These are phyloP conservation scores for Spisula subtruncata DNA, from an alignment of 2,888 invertebrate genomes.

Conservation along the genomic window DNA sequence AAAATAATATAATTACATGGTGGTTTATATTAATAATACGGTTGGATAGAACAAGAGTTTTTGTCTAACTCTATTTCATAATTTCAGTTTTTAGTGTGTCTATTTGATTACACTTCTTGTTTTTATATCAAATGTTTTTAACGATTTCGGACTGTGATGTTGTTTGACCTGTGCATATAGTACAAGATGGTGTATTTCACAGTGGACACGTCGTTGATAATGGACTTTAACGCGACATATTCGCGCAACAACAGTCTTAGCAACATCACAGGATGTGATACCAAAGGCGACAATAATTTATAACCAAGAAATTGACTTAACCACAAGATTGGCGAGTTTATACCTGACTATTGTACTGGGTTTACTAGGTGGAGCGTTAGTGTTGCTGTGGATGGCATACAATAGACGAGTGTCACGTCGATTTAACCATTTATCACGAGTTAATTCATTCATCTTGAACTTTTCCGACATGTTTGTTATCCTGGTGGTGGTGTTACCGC, in stretches of 20 bases:
- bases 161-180: background rate
- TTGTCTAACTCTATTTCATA: no score
- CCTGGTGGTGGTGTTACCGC: constrained; percentile 83
- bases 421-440: constrained; percentile 83
- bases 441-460: constrained; percentile 86
- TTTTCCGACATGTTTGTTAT: constrained; percentile 86
- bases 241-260: background rate
- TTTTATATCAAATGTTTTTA: background rate
- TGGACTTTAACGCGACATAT: background rate
- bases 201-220: background rate
- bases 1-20: no score
- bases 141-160: background rate
- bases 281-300: constrained; percentile 54
- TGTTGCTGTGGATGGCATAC: constrained; percentile 84
- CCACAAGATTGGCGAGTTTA: constrained; percentile 78
- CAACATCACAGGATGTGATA: background rate
- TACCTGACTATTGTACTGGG: constrained; percentile 82
- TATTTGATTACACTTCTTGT: background rate
- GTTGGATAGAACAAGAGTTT: no score
- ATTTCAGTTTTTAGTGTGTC: background rate
- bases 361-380: constrained; percentile 82
- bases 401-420: constrained; percentile 81
- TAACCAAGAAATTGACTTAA: constrained; percentile 81
- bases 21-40: no score
- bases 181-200: background rate